Percentiles rank a stretch among this genome's conserved stretches.
These are phyloP conservation scores for Synchiropus splendidus DNA, from an alignment of 2,113 vertebrate genomes.

Conservation along the genomic window DNA sequence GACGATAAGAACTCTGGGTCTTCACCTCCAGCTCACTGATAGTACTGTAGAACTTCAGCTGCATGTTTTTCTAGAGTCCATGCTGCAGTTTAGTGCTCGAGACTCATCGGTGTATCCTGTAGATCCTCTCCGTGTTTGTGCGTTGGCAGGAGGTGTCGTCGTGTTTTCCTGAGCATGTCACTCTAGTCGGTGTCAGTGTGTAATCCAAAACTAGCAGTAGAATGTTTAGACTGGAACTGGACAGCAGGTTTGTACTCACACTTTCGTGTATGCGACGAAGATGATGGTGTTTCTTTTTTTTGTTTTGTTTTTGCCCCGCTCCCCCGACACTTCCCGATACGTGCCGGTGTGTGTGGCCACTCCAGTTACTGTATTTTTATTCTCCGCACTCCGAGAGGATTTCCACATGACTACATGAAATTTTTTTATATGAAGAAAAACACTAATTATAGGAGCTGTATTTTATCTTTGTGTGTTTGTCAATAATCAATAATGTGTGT, in stretches of 20 bases:
- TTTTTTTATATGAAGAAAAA: slow-evolving; percentile 49
- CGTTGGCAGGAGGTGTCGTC: slow-evolving; percentile 36
- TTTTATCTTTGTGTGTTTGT: slow-evolving; percentile 41
- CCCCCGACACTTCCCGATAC: too few species aligned
- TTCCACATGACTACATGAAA: too few species aligned
- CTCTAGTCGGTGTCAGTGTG: slow-evolving; percentile 44
- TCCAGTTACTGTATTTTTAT: slow-evolving; percentile 44
- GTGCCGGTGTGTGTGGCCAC: slow-evolving; percentile 8
- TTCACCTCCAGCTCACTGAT: slow-evolving; percentile 34
- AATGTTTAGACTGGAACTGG: slow-evolving; percentile 31
- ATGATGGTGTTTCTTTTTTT: slow-evolving; percentile 27
- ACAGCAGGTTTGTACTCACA: slow-evolving; percentile 40
- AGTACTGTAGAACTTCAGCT: slow-evolving; percentile 55
- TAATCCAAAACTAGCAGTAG: slow-evolving; percentile 49
- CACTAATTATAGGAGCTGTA: slow-evolving; percentile 39
- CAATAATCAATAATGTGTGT: slow-evolving; percentile 54
- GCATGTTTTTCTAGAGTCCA: slow-evolving; percentile 58
- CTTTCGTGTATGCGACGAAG: slow-evolving; percentile 29
- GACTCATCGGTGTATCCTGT: slow-evolving; percentile 47
- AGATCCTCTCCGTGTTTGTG: slow-evolving; percentile 40
- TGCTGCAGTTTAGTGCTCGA: slow-evolving; percentile 41
- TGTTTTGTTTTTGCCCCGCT: too few species aligned
- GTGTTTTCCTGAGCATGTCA: slow-evolving; percentile 62
- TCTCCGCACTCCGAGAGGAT: too few species aligned
- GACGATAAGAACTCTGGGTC: slow-evolving; percentile 35